A percentile compares a stretch with the other conserved stretches of the same genome.
These are phyloP conservation scores for Erebia aethiops DNA, from an alignment of 2,888 invertebrate genomes.

Conservation along the genomic window DNA sequence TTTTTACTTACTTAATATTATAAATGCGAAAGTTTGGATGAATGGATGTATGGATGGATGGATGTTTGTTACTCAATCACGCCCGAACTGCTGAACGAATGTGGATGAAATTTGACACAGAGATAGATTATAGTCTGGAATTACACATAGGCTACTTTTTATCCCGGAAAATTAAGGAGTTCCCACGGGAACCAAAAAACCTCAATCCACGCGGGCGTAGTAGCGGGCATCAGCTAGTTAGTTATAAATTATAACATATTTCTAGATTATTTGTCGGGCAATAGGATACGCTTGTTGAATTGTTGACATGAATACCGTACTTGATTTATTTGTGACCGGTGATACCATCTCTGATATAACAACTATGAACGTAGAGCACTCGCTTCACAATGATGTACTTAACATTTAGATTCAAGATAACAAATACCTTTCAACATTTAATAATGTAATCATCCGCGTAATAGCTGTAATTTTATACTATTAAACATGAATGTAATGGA, in stretches of 20 bases:
- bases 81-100: too few relatives aligned
- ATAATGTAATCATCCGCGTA: constrained; percentile 25
- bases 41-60: too few relatives aligned
- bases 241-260: not conserved
- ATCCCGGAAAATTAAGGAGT: too few relatives aligned
- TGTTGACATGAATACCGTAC: constrained; percentile 26
- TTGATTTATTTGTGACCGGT: constrained; percentile 32
- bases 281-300: constrained; percentile 19
- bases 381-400: constrained; percentile 28
- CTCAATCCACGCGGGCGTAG: too few relatives aligned
- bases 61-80: too few relatives aligned
- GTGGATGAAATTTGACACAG: too few relatives aligned
- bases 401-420: constrained; percentile 27
- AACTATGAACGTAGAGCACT: constrained; percentile 18
- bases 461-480: constrained; percentile 25
- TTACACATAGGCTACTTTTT: too few relatives aligned
- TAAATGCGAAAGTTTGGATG: too few relatives aligned
- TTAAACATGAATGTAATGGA: constrained; percentile 24
- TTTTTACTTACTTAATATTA: too few relatives aligned
- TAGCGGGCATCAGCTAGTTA: too few relatives aligned
- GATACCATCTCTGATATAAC: constrained; percentile 25
- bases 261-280: constrained; percentile 12
- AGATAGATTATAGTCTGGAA: too few relatives aligned
- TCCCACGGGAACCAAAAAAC: too few relatives aligned
- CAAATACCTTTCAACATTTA: constrained; percentile 28